phyloP scores from a whole-genome alignment of 1,140 invertebrate species.

The Contarinia nasturtii region DNA sequence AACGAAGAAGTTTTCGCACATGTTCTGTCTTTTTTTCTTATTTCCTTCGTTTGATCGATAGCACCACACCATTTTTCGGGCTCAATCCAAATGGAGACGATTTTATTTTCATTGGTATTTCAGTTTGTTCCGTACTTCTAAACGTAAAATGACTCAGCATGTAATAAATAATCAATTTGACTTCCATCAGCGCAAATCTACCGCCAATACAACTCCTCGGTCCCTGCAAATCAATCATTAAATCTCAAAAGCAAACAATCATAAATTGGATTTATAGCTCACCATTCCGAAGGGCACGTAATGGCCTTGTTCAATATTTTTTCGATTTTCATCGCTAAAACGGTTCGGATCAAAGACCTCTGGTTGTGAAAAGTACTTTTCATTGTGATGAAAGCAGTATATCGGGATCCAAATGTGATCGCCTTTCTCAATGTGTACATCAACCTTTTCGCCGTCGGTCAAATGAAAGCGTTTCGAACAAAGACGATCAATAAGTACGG shows the following conservation, averaged over 20 bases:
- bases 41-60: slow-evolving; percentile 10
- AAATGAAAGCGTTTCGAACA: slow-evolving; percentile 15
- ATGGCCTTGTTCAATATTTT: slow-evolving; percentile 9
- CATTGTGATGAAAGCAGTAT: slow-evolving; percentile 24
- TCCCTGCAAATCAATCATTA: too few species aligned
- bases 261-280: too few species aligned
- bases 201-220: slow-evolving; percentile 19
- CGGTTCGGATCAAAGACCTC: slow-evolving; percentile 30
- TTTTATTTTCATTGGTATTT: slow-evolving; percentile 11
- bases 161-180: slow-evolving; percentile 13
- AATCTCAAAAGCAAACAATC: too few species aligned
- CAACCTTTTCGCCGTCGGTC: slow-evolving; percentile 8
- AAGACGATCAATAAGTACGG: slow-evolving; percentile 22
- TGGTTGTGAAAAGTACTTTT: slow-evolving; percentile 29
- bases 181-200: slow-evolving; percentile 19
- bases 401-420: slow-evolving; percentile 23
- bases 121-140: slow-evolving; percentile 12
- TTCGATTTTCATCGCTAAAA: slow-evolving; percentile 26
- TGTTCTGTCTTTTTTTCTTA: too few species aligned
- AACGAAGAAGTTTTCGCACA: too few species aligned
- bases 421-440: slow-evolving; percentile 3
- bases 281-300: slow-evolving; percentile 25
- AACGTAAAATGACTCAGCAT: slow-evolving; percentile 15
- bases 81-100: slow-evolving; percentile 9
- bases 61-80: slow-evolving; percentile 12